Percentiles rank a stretch among this genome's conserved stretches.
Evolutionary conservation across 2,113 vertebrate species (phyloP).

Genomic region (Cinclus cinclus): DNA sequence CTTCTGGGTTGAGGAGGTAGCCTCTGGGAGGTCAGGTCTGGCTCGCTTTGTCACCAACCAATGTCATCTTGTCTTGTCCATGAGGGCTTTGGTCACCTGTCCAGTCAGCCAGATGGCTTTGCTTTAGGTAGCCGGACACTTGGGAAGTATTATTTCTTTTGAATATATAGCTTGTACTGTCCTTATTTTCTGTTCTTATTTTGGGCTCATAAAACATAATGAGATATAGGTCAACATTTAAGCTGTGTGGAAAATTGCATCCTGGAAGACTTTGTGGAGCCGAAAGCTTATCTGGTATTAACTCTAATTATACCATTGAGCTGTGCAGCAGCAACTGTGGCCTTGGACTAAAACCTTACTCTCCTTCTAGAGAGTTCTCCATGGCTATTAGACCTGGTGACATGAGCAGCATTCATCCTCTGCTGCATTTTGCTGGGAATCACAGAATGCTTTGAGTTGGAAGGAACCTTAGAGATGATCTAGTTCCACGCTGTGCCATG

Average conservation of each 20-base stretch:
- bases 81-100: not conserved
- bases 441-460: not conserved
- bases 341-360: not conserved
- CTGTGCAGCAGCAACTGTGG: not conserved
- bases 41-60: not conserved
- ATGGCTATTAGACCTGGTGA: fast-evolving
- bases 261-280: slow-evolving; percentile 61
- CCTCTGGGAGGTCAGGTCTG: not conserved
- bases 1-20: not conserved
- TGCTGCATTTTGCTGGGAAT: not conserved
- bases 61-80: not conserved
- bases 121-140: slow-evolving; percentile 1
- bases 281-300: slow-evolving; percentile 32
- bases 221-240: slow-evolving; percentile 38
- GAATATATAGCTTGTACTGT: not conserved
- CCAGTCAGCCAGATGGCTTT: not conserved
- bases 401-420: fast-evolving
- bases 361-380: not conserved
- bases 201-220: slow-evolving; percentile 53
- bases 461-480: not conserved
- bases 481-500: fast-evolving
- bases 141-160: slow-evolving; percentile 21
- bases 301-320: not conserved
- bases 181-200: slow-evolving; percentile 24
- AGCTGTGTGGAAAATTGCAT: slow-evolving; percentile 43